phyloP scores from a whole-genome alignment of 2,113 vertebrate species.

The Columbina picui region DNA sequence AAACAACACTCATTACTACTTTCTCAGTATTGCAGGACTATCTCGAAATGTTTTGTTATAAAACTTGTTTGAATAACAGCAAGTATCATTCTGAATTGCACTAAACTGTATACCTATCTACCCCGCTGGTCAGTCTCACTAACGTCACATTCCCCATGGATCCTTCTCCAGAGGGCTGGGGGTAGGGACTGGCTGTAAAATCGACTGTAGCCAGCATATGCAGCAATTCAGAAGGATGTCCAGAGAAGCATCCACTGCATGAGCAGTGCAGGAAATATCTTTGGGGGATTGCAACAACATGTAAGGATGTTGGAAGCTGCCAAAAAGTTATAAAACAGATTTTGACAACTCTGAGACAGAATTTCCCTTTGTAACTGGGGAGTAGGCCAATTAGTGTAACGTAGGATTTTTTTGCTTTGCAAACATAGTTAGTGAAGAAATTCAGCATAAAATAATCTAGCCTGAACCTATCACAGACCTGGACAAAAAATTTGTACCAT shows the following conservation, averaged over 20 bases:
- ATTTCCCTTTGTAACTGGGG: neutral
- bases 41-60: neutral
- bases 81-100: neutral
- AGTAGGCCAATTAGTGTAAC: neutral
- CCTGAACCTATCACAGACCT: neutral
- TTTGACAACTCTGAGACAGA: neutral
- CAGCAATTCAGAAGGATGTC: neutral
- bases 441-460: neutral
- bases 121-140: neutral
- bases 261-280: neutral
- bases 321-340: neutral
- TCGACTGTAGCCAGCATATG: neutral
- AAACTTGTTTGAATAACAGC: neutral
- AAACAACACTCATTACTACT: neutral
- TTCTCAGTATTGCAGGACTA: neutral
- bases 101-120: neutral
- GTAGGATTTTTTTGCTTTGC: neutral
- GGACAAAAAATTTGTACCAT: neutral
- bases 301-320: neutral
- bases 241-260: neutral
- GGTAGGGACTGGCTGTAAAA: rapidly evolving
- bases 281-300: neutral
- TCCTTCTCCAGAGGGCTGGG: neutral
- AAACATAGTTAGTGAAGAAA: neutral
- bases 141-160: neutral